Conservation (phyloP, 2,888 invertebrate species). For the Dorcus parallelipipedus region DNA sequence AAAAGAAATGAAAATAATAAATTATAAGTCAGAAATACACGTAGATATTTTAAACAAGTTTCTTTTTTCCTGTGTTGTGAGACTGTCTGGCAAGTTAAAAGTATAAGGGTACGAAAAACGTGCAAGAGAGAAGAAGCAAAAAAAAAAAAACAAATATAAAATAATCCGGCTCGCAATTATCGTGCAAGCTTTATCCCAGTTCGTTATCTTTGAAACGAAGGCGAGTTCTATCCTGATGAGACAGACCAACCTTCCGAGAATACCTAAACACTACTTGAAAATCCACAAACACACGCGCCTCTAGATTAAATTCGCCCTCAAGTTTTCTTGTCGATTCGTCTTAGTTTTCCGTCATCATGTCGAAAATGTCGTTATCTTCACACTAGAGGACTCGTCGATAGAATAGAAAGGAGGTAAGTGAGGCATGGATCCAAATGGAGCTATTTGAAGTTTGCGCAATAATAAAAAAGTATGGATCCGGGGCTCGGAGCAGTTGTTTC, state of each 20-base stretch:
- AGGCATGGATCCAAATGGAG: too few species aligned
- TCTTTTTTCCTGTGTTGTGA: too few species aligned
- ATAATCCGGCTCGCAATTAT: conserved; percentile 29
- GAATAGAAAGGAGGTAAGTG: conserved; percentile 34
- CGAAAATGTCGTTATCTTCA: conserved; percentile 49
- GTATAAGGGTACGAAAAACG: not conserved
- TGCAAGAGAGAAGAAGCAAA: conserved; percentile 11
- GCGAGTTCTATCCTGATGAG: conserved; percentile 42
- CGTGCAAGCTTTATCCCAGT: conserved; percentile 30
- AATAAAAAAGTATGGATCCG: too few species aligned
- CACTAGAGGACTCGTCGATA: conserved; percentile 42
- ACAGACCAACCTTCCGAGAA: conserved; percentile 44
- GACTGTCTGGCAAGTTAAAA: too few species aligned
- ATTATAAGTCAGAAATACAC: too few species aligned
- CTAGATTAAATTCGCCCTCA: conserved; percentile 49
- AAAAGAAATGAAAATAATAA: too few species aligned
- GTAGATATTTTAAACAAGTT: too few species aligned
- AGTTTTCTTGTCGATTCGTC: conserved; percentile 48
- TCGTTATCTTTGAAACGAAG: conserved; percentile 43
- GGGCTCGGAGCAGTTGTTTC: too few species aligned
- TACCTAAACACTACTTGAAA: conserved; percentile 51
- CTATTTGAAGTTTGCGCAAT: too few species aligned
- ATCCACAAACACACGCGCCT: conserved; percentile 46
- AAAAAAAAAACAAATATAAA: conserved; percentile 25
- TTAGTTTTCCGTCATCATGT: conserved; percentile 47